Evolutionary conservation across 2,113 vertebrate species (phyloP), one percentile per base, ranked within the genome.

Genomic region (Litocranius walleri): DNA sequence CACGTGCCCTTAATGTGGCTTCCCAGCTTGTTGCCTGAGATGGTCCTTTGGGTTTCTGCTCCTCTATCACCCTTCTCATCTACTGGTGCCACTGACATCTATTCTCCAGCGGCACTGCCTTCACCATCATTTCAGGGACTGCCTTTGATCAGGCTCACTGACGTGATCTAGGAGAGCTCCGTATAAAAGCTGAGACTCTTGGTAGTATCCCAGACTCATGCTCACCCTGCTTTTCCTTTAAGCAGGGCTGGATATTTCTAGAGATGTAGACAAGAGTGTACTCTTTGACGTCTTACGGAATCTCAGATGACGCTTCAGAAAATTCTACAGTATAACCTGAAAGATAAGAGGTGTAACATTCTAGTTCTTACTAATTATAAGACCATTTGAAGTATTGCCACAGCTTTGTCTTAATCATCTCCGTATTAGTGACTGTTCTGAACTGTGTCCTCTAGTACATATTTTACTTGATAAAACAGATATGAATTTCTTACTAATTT

Each of bases 271-370:
- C 16, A 87, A 29, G 25, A 54, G 2, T 30, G 14, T 25, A 71
- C 19, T 90, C 45, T 71, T 80, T 52, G 91, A 91, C 17, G 43
- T 78, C 36, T 64, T 36, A 80, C 12, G 81, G 64, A 87, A 83
- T 48, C 56, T 91, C 64, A 91, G 83, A 78, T 30, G 74, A 90
- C 71, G 84, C 87, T 25, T 80, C 82, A n/a, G 82, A 91, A 80
- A 88, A 91, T 40, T 90, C 23, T 14, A 7, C 50, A 43, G 48
- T 48, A 61, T 27, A 91, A 56, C 3, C 13, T 40, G 25, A 61
- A 81, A 95, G 83, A 88, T 62, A 61, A 80, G n/a, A 88, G 15
- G 33, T 33, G 48, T 40, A 54, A n/a, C 33, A 83, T 27, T 94
- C 45, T 40, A 77, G 52, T 50, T 52, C n/a, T 74, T 87, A 25